A percentile compares a stretch with the other conserved stretches of the same genome.
These are phyloP conservation scores for Drosophila paucipuncta DNA, from an alignment of 2,888 invertebrate species.

Conservation along the genomic window DNA sequence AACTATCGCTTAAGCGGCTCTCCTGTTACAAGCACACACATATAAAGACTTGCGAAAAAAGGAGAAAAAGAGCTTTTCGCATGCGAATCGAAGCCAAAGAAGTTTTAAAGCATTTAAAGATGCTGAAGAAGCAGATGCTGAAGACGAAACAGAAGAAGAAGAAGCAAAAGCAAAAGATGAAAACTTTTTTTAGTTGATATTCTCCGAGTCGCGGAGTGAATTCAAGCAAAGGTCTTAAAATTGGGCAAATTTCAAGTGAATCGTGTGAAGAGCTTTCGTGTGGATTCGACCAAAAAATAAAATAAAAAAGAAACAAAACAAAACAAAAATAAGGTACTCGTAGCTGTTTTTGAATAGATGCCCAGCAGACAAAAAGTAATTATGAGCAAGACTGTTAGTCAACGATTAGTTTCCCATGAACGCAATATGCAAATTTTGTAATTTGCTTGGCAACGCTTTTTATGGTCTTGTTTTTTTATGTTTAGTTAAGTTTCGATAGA, in stretches of 20 bases:
- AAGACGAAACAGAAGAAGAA: slow-evolving; percentile 3
- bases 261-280: slow-evolving; percentile 27
- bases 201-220: not conserved
- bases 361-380: slow-evolving; percentile 3
- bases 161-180: slow-evolving; percentile 3
- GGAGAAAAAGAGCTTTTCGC: slow-evolving; percentile 16
- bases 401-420: slow-evolving; percentile 44
- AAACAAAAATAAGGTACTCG: not conserved
- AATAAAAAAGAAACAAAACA: not conserved
- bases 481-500: not conserved
- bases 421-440: slow-evolving; percentile 45
- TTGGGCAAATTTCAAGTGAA: slow-evolving; percentile 20
- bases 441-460: not conserved
- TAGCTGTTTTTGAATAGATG: slow-evolving; percentile 15
- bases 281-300: slow-evolving; percentile 1
- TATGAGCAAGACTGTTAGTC: not conserved
- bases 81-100: slow-evolving; percentile 43
- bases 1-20: slow-evolving; percentile 46
- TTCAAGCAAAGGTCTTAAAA: slow-evolving; percentile 1
- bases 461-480: not conserved
- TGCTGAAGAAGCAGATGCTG: slow-evolving; percentile 5
- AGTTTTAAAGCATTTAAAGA: slow-evolving; percentile 27
- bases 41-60: slow-evolving; percentile 6
- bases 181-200: slow-evolving; percentile 1
- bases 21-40: slow-evolving; percentile 7